phyloP scores from a whole-genome alignment of 2,113 vertebrate species.

The Rousettus leschenaultii region DNA sequence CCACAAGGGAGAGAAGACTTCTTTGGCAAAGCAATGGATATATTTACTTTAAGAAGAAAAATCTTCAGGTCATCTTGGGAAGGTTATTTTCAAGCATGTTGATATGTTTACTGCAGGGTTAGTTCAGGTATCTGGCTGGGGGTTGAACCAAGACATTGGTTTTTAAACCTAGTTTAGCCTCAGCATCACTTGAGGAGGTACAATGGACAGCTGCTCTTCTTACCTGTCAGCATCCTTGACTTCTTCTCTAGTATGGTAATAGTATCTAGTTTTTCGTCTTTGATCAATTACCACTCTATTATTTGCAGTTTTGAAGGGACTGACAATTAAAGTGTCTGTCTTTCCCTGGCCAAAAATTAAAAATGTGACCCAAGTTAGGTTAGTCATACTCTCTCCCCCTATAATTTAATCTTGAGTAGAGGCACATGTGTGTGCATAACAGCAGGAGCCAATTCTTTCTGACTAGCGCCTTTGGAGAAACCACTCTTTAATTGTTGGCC shows the following conservation, averaged over 20 bases:
- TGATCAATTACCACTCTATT: not conserved
- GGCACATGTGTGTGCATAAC: not conserved
- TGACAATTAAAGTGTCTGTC: not conserved
- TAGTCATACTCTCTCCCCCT: not conserved
- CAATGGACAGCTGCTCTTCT: not conserved
- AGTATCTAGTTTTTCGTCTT: not conserved
- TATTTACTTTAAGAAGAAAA: not conserved
- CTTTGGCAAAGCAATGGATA: not conserved
- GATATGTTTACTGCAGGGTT: too few relatives aligned
- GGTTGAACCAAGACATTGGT: not conserved
- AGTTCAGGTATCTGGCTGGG: not conserved
- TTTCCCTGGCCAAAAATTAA: not conserved
- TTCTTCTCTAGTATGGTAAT: not conserved
- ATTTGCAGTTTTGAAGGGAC: not conserved
- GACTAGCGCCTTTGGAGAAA: not conserved
- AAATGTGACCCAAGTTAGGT: not conserved
- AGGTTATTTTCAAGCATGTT: not conserved
- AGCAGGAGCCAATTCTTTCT: not conserved
- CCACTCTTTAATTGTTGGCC: not conserved
- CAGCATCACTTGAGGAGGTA: not conserved
- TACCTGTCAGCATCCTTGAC: not conserved
- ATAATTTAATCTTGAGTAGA: not conserved
- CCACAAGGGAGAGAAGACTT: not conserved
- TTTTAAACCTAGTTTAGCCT: not conserved
- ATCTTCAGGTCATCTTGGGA: not conserved